A percentile compares a stretch with the other conserved stretches of the same genome.
These are phyloP conservation scores for Dendrocopos noguchii DNA, from an alignment of 2,113 vertebrate species.

Conservation along the genomic window DNA sequence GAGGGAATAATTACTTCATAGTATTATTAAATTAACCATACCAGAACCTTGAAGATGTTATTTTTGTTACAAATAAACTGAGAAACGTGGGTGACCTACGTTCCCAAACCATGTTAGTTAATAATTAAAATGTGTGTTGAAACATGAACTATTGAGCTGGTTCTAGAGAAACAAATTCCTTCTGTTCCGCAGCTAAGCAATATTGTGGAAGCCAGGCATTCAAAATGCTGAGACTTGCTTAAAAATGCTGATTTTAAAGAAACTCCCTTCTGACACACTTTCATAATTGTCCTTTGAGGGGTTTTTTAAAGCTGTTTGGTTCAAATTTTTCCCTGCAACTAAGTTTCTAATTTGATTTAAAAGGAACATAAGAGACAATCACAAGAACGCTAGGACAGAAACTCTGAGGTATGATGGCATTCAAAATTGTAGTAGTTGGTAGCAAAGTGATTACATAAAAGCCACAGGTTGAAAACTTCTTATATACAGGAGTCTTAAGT, in stretches of 20 bases:
- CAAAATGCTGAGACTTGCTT: conserved; percentile 21
- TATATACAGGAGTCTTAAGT: not conserved
- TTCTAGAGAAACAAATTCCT: conserved; percentile 24
- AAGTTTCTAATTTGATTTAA: not conserved
- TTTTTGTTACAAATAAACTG: not conserved
- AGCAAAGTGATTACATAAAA: not conserved
- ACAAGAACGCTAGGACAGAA: not conserved
- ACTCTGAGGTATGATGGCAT: not conserved
- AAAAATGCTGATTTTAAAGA: conserved; percentile 2
- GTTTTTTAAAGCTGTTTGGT: not conserved
- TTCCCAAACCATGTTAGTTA: not conserved
- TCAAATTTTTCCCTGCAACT: not conserved
- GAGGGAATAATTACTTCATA: not conserved
- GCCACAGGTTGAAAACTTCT: not conserved
- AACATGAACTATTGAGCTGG: conserved; percentile 8
- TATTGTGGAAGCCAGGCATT: not conserved
- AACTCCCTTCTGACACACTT: not conserved
- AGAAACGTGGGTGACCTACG: not conserved
- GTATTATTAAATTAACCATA: not conserved
- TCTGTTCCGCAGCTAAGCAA: not conserved
- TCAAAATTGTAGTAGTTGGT: not conserved
- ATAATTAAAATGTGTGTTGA: conserved; percentile 30
- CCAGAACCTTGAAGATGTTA: not conserved
- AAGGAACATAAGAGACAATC: not conserved
- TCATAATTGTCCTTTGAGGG: not conserved